A percentile compares a stretch with the other conserved stretches of the same genome.
Evolutionary conservation across 1,140 invertebrate genomes (phyloP).

Genomic region (Chironomus striatipennis): DNA sequence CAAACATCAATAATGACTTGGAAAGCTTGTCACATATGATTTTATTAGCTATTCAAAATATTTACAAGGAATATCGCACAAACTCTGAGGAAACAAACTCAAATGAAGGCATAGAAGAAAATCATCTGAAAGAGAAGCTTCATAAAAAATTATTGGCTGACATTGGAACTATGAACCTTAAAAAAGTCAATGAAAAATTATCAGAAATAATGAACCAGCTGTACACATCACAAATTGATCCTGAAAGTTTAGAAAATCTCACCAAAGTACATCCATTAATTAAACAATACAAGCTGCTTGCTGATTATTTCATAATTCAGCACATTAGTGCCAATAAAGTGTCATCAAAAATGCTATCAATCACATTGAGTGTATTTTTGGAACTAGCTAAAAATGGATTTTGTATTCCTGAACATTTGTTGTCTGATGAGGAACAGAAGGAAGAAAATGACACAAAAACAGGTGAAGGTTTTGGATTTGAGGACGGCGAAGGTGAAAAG

Average conservation of each 20-base stretch:
- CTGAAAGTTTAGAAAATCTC: constrained; percentile 25
- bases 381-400: constrained; percentile 86
- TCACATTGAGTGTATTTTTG: constrained; percentile 75
- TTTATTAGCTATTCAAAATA: constrained; percentile 55
- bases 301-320: constrained; percentile 69
- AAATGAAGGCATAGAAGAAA: constrained; percentile 45
- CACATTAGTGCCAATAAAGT: constrained; percentile 65
- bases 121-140: constrained; percentile 54
- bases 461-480: constrained; percentile 70
- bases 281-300: constrained; percentile 63
- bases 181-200: constrained; percentile 40
- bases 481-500: constrained; percentile 86
- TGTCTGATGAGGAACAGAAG: constrained; percentile 54
- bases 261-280: constrained; percentile 55
- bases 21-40: constrained; percentile 51
- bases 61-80: constrained; percentile 54
- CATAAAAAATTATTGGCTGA: constrained; percentile 50
- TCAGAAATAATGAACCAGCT: constrained; percentile 31
- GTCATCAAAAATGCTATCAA: constrained; percentile 72
- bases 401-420: constrained; percentile 77
- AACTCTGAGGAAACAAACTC: constrained; percentile 33
- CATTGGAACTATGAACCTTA: constrained; percentile 46
- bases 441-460: constrained; percentile 50
- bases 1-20: constrained; percentile 36
- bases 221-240: constrained; percentile 30